Evolutionary conservation across 35 echinoderm and acorn worm species (phyloP).

Genomic region (Patiria miniata): DNA sequence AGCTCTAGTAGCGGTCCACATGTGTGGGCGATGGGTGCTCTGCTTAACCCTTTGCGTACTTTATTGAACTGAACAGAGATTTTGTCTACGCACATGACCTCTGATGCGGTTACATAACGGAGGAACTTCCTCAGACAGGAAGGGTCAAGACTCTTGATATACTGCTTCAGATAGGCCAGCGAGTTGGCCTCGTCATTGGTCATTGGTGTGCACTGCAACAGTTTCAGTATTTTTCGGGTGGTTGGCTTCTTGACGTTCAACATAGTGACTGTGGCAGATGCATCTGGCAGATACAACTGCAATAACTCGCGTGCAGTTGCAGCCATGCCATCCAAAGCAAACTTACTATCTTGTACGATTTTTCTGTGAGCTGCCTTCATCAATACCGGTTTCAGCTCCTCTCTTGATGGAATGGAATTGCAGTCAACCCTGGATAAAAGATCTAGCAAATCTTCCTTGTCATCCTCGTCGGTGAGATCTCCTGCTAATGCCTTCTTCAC

Average conservation of each 20-base stretch:
- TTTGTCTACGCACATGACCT: conserved; percentile 3
- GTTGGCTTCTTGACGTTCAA: neutral
- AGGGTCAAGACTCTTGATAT: neutral
- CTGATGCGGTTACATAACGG: neutral
- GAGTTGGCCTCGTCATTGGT: neutral
- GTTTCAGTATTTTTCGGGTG: neutral
- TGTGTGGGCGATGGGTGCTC: neutral
- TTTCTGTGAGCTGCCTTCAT: conserved; percentile 18
- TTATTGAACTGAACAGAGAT: neutral
- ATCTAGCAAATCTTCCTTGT: conserved; percentile 10
- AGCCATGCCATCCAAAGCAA: neutral
- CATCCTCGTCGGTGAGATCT: neutral
- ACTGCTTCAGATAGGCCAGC: neutral
- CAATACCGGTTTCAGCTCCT: neutral
- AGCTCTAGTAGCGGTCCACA: neutral
- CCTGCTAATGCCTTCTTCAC: conserved; percentile 25
- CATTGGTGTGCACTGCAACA: neutral
- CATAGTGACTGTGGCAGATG: neutral
- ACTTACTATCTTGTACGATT: no score
- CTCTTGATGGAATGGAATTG: conserved; percentile 9
- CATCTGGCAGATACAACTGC: conserved; percentile 6
- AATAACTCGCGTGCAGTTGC: neutral
- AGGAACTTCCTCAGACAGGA: neutral
- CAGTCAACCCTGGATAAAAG: conserved; percentile 20
- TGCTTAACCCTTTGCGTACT: neutral